Conservation (phyloP, 2,888 invertebrate species). For the Synergus japonicus region DNA sequence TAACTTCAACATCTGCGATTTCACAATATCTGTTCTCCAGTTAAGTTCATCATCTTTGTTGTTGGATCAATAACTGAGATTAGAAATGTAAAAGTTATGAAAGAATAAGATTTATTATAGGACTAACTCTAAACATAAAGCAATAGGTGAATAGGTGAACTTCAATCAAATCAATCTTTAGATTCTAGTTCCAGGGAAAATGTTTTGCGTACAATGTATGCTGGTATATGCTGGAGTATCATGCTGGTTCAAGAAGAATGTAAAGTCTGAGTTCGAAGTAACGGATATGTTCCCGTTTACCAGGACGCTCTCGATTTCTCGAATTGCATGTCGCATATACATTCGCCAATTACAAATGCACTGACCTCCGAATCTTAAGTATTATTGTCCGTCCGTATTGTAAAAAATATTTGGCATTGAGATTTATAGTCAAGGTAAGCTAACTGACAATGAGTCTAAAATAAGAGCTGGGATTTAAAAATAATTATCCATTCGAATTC, state of each 20-base stretch:
- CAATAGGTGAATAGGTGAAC: background rate
- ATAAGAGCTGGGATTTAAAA: background rate
- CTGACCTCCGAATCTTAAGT: background rate
- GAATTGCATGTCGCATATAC: background rate
- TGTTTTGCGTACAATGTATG: background rate
- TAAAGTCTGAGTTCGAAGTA: constrained; percentile 21
- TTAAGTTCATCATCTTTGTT: background rate
- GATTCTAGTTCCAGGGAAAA: too few relatives aligned
- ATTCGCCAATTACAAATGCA: background rate
- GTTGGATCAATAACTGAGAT: background rate
- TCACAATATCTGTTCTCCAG: background rate
- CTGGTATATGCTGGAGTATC: background rate
- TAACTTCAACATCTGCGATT: background rate
- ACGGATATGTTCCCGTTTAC: constrained; percentile 32
- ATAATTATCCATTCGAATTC: background rate
- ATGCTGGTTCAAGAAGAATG: constrained; percentile 13
- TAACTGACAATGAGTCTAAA: background rate
- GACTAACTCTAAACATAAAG: background rate
- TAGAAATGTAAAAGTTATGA: background rate
- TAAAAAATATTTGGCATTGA: background rate
- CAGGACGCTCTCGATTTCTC: constrained; percentile 20
- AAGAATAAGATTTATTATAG: background rate
- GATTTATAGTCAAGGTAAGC: background rate
- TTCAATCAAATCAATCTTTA: background rate
- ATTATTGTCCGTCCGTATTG: background rate